Evolutionary conservation across 1,140 invertebrate species (phyloP).

Genomic region (honey bee (Apis mellifera)): Amel_HAv3.1 CM009940.2:7781501-7782000

Average conservation of each 20-base stretch:
- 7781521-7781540: too few species aligned
- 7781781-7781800: conserved; percentile 2
- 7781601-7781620: too few species aligned
- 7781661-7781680: neutral
- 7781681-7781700: neutral
- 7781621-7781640: too few species aligned
- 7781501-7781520: too few species aligned
- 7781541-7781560: too few species aligned
- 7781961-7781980: too few species aligned
- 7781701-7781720: neutral
- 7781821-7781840: conserved; percentile 14
- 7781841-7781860: conserved; percentile 43
- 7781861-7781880: conserved; percentile 43
- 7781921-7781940: neutral
- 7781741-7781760: neutral
- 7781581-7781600: too few species aligned
- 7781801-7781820: conserved; percentile 36
- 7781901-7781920: neutral
- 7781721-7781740: neutral
- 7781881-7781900: conserved; percentile 17
- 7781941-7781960: neutral
- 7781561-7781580: too few species aligned
- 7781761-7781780: neutral
- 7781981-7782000: neutral
- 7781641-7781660: too few species aligned